These are phyloP conservation scores for Buceros bicornis DNA, from an alignment of 2,797 vertebrate species.

Conservation along the genomic window DNA sequence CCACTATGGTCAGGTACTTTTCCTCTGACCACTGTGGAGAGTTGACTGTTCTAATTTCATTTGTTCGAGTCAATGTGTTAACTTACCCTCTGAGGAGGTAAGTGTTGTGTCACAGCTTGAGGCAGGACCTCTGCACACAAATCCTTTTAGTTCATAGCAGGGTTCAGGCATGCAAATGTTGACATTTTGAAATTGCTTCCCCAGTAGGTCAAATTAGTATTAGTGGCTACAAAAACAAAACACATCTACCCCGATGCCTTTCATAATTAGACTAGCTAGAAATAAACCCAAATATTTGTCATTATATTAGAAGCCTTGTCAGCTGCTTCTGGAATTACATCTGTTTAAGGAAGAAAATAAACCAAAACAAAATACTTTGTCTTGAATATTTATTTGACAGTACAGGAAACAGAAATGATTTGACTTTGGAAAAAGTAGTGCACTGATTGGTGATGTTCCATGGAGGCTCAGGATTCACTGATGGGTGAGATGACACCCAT, in stretches of 20 bases:
- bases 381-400: neutral
- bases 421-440: neutral
- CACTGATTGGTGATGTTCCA: neutral
- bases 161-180: constrained; percentile 62
- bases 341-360: neutral
- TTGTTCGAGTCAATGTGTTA: constrained; percentile 75
- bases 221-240: constrained; percentile 55
- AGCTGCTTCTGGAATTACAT: constrained; percentile 22
- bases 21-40: constrained; percentile 57
- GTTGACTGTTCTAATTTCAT: constrained; percentile 71
- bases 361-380: neutral
- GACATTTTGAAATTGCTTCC: constrained; percentile 69
- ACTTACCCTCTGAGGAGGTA: constrained; percentile 54
- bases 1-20: constrained; percentile 43
- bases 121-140: constrained; percentile 32
- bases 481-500: neutral
- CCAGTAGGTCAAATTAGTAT: constrained; percentile 65
- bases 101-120: constrained; percentile 59
- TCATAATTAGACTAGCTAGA: constrained; percentile 27
- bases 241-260: constrained; percentile 18
- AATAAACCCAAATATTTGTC: constrained; percentile 14
- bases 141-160: constrained; percentile 58
- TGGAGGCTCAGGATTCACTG: neutral
- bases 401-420: neutral
- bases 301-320: neutral